These are phyloP conservation scores for Chromobotia macracanthus DNA, from an alignment of 2,797 vertebrate species.

Conservation along the genomic window DNA sequence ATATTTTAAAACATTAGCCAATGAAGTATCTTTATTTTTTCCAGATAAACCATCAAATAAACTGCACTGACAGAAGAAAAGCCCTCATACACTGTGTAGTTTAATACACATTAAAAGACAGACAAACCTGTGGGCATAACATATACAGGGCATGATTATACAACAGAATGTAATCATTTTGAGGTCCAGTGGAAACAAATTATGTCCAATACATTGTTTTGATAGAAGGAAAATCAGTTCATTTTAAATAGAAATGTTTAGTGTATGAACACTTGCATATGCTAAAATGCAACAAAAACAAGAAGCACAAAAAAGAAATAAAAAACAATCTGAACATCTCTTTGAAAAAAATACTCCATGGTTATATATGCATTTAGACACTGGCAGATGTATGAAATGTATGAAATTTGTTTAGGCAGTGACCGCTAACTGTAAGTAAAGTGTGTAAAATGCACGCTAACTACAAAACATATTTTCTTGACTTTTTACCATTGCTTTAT, in stretches of 20 bases:
- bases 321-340: neutral
- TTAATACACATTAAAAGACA: conserved; percentile 14
- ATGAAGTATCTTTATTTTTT: conserved; percentile 31
- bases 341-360: conserved; percentile 46
- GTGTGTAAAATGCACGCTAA: conserved; percentile 11
- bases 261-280: conserved; percentile 57
- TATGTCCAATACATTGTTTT: conserved; percentile 10
- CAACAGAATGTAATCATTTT: conserved; percentile 6
- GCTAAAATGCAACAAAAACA: conserved; percentile 53
- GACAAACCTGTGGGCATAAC: neutral
- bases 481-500: conserved; percentile 13
- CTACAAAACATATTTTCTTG: neutral
- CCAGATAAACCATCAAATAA: conserved; percentile 15
- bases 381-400: conserved; percentile 28
- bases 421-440: conserved; percentile 12
- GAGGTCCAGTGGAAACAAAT: conserved; percentile 33
- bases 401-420: conserved; percentile 49
- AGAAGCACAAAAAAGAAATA: conserved; percentile 40
- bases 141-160: conserved; percentile 2
- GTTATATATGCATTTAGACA: conserved; percentile 29
- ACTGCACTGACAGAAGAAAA: conserved; percentile 31
- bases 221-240: conserved; percentile 41
- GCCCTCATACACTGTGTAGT: conserved; percentile 27
- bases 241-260: conserved; percentile 55
- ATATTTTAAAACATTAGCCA: conserved; percentile 37